phyloP scores from a whole-genome alignment of 1,140 invertebrate genomes.

The Hylaeus anthracinus region DNA sequence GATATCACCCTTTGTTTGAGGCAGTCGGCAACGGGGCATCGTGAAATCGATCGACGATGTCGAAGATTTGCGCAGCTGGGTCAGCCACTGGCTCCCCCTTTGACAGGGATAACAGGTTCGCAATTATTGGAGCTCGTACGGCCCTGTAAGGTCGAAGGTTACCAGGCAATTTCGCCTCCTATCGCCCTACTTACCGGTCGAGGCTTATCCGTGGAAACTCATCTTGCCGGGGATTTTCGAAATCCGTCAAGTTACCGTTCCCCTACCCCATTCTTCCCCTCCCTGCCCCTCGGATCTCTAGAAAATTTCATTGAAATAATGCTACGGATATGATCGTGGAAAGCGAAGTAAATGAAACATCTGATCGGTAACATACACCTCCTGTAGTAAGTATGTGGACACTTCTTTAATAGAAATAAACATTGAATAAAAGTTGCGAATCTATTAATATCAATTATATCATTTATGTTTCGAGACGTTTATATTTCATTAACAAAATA shows the following conservation, averaged over 20 bases:
- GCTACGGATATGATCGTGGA: not conserved
- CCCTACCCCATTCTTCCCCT: not conserved
- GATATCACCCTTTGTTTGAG: conserved; percentile 15
- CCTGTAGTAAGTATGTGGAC: too few species aligned
- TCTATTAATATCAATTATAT: too few species aligned
- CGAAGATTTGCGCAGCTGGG: conserved; percentile 36
- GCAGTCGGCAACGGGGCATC: not conserved
- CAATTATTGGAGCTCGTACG: conserved; percentile 65
- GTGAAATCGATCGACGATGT: conserved; percentile 28
- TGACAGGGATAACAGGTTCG: conserved; percentile 56
- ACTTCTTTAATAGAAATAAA: too few species aligned
- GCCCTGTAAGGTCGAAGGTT: conserved; percentile 66
- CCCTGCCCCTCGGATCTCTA: not conserved
- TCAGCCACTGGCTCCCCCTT: conserved; percentile 48
- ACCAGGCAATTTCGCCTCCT: conserved; percentile 67
- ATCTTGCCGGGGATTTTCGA: conserved; percentile 53
- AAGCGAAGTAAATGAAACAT: not conserved
- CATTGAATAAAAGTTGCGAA: too few species aligned
- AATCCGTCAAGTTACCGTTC: conserved; percentile 35
- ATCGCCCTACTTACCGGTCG: conserved; percentile 64
- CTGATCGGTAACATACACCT: not conserved
- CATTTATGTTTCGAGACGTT: too few species aligned
- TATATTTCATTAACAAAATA: too few species aligned
- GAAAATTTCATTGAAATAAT: conserved; percentile 4
- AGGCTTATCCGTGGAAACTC: conserved; percentile 56